Evolutionary conservation across 1,140 invertebrate genomes (phyloP), one percentile per base, ranked within the genome.

Genomic region (Stegodyphus dumicola): DNA sequence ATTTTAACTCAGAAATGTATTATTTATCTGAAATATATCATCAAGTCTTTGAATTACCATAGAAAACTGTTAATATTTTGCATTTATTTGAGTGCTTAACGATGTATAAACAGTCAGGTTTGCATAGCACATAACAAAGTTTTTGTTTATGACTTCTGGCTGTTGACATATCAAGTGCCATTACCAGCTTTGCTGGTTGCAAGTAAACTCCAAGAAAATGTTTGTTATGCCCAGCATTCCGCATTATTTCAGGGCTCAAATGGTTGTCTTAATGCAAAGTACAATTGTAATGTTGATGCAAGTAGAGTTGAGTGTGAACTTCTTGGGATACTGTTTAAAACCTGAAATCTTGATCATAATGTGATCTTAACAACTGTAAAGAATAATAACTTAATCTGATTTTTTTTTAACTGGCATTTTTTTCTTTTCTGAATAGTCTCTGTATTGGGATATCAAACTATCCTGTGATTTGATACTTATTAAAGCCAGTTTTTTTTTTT

Each of bases 121-220:
- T 60, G 51, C 54, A 77, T 9, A 60, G 33, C 18, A 70, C 51
- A 48, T 54, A 48, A 70, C 49, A 73, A 71, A 71, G 56, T 83
- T 83, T 70, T 66, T 18, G 53, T 75, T 80, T 67, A 80, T 69
- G 15, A 73, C 69, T 83, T 83, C 56, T 83, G 70, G 71, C 60
- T 74, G 74, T 76, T 76, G 56, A 85, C 74, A 85, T 77, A 56
- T 76, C 33, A 85, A 85, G 81, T 85, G 81, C 81, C 81, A 85
- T 85, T 85, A 56, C 81, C 74, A 85, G 81, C n/a, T 51, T 73
- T 66, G n/a, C 70, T 74, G 70, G 70, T 83, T 83, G 80, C 75
- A 81, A 71, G 78, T 52, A 17, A 56, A 18, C 70, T 66, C 74
- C 65, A 15, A 66, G 18, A 52, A 56, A 54, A 60, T 76, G 17